These are phyloP conservation scores for Tiliacea aurago DNA, from an alignment of 2,888 invertebrate species.

Conservation along the genomic window DNA sequence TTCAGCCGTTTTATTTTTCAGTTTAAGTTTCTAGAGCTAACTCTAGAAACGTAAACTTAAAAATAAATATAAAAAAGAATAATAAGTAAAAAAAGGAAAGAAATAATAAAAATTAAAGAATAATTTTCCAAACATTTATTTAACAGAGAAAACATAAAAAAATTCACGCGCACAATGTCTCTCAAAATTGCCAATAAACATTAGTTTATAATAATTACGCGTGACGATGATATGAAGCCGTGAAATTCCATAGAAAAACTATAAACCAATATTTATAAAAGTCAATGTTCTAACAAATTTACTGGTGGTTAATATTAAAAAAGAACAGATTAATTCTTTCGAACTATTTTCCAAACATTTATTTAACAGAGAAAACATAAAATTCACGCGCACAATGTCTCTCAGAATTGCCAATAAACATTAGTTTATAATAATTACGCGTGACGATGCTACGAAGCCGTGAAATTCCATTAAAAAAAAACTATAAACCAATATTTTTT, in stretches of 20 bases:
- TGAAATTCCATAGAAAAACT: conserved; percentile 11
- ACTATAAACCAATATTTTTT: conserved; percentile 29
- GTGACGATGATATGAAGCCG: neutral
- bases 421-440: neutral
- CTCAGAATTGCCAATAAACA: neutral
- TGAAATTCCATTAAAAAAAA: conserved; percentile 13
- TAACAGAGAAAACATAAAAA: too few relatives aligned
- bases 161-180: neutral
- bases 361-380: too few relatives aligned
- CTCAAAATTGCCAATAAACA: neutral
- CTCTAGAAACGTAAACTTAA: too few relatives aligned
- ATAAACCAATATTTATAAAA: conserved; percentile 39
- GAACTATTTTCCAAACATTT: too few relatives aligned
- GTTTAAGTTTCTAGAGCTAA: too few relatives aligned
- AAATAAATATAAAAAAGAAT: too few relatives aligned
- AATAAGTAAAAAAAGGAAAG: too few relatives aligned
- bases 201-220: neutral
- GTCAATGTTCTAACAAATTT: too few relatives aligned
- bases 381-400: neutral
- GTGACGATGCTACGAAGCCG: conserved; percentile 1
- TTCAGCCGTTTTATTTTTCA: neutral
- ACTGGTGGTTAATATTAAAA: too few relatives aligned
- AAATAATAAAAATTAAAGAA: too few relatives aligned
- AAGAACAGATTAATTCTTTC: too few relatives aligned
- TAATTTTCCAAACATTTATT: too few relatives aligned